Evolutionary conservation across 2,888 invertebrate genomes (phyloP), one percentile per base, ranked within the genome.

Genomic region (Odiellus spinosus): DNA sequence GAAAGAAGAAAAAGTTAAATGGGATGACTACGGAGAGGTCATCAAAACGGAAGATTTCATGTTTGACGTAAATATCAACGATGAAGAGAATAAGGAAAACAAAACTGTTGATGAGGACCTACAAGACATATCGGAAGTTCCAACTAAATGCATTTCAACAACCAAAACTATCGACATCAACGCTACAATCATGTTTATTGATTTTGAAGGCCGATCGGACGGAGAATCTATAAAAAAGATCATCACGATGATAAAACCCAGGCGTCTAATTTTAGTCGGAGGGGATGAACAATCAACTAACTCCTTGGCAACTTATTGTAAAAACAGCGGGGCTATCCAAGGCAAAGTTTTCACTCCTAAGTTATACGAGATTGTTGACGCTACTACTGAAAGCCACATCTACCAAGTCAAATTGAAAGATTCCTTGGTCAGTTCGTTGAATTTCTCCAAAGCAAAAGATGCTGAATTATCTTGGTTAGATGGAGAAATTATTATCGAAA

Each of bases 381-480:
- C 88, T 0, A 96, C 98, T 0, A 91, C 91, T 0, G 96, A 98
- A 67, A 88, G 90, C 0, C 88, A 95, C 60, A 98, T 98, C 58
- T 96, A 91, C 66, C 96, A 96, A 74, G 88, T 93, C 52, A 80
- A 86, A 45, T 71, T 95, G 39, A 88, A 88, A 2, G 95, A 95
- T 67, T 82, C 86, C 3, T 69, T 95, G 50, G 83, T 95, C 54
- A 83, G 86, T 1, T 80, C 83, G 8, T 67, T 96, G 48, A 74
- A 78, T 53, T 90, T 95, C 71, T 80, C 85, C 52, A 78, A 78
- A 60, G 80, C 80, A 2, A 79, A 78, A 40, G 87, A 88, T 59
- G 80, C 86, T 0, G 95, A 96, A 66, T 76, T 98, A n/a, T 87
- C 95, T 1, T 98, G 95, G 95, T 73, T 98, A 11, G 81, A 87